Base-by-base conservation (phyloP, 2,113 vertebrate genomes). In the Herpetotheres cachinnans region DNA sequence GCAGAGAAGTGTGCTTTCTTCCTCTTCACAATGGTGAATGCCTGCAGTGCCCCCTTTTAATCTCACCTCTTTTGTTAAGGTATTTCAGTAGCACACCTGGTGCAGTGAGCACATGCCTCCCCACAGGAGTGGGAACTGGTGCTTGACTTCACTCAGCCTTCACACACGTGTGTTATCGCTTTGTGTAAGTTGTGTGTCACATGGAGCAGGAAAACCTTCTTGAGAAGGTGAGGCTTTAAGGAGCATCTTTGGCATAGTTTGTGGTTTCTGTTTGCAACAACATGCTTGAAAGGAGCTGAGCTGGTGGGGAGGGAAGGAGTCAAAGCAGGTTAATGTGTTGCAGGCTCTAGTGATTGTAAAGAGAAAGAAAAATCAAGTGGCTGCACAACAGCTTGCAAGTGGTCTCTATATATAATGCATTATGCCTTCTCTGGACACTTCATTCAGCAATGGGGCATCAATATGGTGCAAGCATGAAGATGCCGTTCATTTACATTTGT, bases 81-180 rank as follows among this genome's bases (percentile, higher is more conserved):
- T 44, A 26, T 19, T 56, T 74, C 16, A 40, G 49, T 30, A 63
- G 24, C 24, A 7, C 16, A 24, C 10, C 10, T 22, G n/a, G 54
- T 42, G 11, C 44, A 69, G 67, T 40, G 44, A 10, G 58, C 18
- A 21, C 0, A 4, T 56, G 47, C 16, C 30, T 83, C 22, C 13
- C 11, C 34, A 6, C 10, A 11, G 47, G 38, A 36, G 29, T 20
- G 29, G 36, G 46, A 56, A 14, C 49, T 2, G 4, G 27, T 30
- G 59, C 54, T 86, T 0, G 2, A 8, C 77, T 78, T 89, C 19
- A 3, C 16, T 63, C 55, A 69, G 36, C 55, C 22, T 42, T 42
- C 0, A 0, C 30, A 29, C 16, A 6, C 0, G 1, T 10, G 26
- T 46, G 36, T 26, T 25, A 10, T 2, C 4, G 44, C 54, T 52